Evolutionary conservation across 2,113 vertebrate genomes (phyloP), one percentile per base, ranked within the genome.

Genomic region (Chinchilla lanigera): DNA sequence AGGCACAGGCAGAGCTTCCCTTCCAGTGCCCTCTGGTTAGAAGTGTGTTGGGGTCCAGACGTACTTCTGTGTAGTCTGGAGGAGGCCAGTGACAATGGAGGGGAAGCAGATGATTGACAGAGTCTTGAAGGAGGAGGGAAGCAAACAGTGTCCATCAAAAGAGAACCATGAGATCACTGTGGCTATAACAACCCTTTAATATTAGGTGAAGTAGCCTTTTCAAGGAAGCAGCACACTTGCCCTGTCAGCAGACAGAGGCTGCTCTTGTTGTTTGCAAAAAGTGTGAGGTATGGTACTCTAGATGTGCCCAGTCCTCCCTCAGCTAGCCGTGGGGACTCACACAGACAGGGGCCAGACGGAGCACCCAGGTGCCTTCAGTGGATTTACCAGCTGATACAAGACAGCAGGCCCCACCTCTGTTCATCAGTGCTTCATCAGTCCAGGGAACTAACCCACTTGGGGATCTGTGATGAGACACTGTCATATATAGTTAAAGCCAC

Each of bases 181-280:
- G 5, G 26, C 2, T n/a, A n/a, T 65, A 69, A 20, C 19, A 38
- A 30, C 38, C 35, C 60, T 16, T 75, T 7, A 4, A 4, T 8
- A 5, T 11, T 3, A 47, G 33, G 47, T 20, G 12, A 75, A 12
- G 50, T 47, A 14, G 5, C 41, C 38, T 84, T 90, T 56, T 38
- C 13, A 47, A 52, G 35, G 61, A 58, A 77, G 44, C 0, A 0
- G 30, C 2, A 0, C 7, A 8, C 86, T 89, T 44, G 30, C 58
- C 89, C 52, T 47, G 0, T 67, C 52, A 35, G 4, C 14, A 80
- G 50, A 33, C 16, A 41, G 75, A 0, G 1, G n/a, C 22, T 24
- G n/a, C 86, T 95, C 77, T 12, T 13, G 65, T 58, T 94, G 67
- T 88, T 82, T 81, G 58, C 56, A 30, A 82, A 30, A 92, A 96